These are phyloP conservation scores for Phyllotis vaccarum DNA, from an alignment of 2,797 vertebrate genomes.

Conservation along the genomic window DNA sequence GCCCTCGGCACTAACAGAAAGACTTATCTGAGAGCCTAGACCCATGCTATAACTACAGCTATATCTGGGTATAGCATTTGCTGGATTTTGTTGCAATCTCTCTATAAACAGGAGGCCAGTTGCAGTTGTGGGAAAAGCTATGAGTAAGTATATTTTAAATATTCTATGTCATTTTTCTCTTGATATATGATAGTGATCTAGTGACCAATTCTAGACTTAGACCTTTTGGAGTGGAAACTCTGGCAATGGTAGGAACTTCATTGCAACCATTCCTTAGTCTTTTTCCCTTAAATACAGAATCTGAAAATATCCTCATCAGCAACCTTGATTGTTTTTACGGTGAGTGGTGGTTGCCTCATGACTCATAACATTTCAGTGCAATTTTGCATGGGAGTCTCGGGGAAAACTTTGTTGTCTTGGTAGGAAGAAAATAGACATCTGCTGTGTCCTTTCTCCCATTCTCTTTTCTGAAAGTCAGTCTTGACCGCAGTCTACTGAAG, in stretches of 20 bases:
- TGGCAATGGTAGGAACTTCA: not conserved
- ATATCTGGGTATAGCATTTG: not conserved
- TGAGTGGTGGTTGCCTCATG: not conserved
- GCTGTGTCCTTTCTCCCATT: not conserved
- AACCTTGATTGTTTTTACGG: not conserved
- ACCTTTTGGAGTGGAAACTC: not conserved
- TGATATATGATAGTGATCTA: not conserved
- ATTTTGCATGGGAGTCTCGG: not conserved
- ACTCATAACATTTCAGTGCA: not conserved
- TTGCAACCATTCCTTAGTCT: not conserved
- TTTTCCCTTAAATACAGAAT: not conserved
- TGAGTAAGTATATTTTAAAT: not conserved
- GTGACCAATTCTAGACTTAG: not conserved
- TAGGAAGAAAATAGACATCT: not conserved
- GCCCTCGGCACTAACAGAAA: not conserved
- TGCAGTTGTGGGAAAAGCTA: not conserved
- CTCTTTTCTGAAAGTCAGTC: not conserved
- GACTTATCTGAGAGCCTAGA: not conserved
- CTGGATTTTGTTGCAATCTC: not conserved
- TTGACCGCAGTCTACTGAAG: not conserved
- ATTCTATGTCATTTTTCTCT: not conserved
- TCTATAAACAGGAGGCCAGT: not conserved
- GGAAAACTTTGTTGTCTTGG: not conserved
- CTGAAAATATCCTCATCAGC: not conserved
- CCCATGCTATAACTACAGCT: accelerated